These are phyloP conservation scores for Eristalis tenax DNA, from an alignment of 2,888 invertebrate species.

Conservation along the genomic window DNA sequence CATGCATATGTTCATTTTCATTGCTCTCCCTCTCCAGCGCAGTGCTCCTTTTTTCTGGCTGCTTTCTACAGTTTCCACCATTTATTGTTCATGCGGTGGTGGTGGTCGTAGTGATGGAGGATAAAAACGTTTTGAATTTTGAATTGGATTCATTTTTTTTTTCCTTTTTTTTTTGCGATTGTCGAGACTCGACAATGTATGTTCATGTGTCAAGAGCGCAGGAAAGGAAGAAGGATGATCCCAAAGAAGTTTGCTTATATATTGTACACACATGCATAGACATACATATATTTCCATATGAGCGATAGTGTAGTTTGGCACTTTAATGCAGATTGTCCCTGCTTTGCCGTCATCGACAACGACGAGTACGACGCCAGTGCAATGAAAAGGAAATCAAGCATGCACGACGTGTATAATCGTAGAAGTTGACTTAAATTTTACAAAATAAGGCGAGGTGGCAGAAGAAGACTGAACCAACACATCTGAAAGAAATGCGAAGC, in stretches of 20 bases:
- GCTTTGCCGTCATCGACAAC: slow-evolving; percentile 16
- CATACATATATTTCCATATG: slow-evolving; percentile 67
- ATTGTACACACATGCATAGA: slow-evolving; percentile 1
- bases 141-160: slow-evolving; percentile 67
- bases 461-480: slow-evolving; percentile 6
- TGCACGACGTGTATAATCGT: slow-evolving; percentile 68
- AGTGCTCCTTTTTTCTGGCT: slow-evolving; percentile 30
- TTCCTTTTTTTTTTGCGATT: slow-evolving; percentile 16
- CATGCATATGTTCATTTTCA: slow-evolving; percentile 72
- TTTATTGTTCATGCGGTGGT: slow-evolving; percentile 45
- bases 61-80: slow-evolving; percentile 60
- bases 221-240: slow-evolving; percentile 29
- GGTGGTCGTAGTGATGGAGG: slow-evolving; percentile 45
- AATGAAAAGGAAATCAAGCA: slow-evolving; percentile 68
- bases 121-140: slow-evolving; percentile 72
- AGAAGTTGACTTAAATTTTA: slow-evolving; percentile 42
- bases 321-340: slow-evolving; percentile 64
- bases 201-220: slow-evolving; percentile 2
- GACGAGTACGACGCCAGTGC: slow-evolving; percentile 9
- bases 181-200: slow-evolving; percentile 42
- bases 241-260: slow-evolving; percentile 60
- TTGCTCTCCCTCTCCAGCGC: slow-evolving; percentile 39
- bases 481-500: not conserved
- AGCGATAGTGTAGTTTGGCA: slow-evolving; percentile 66
- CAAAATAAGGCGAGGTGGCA: slow-evolving; percentile 13